These are phyloP conservation scores for Leptopilina myrica DNA, from an alignment of 2,888 invertebrate genomes.

Conservation along the genomic window DNA sequence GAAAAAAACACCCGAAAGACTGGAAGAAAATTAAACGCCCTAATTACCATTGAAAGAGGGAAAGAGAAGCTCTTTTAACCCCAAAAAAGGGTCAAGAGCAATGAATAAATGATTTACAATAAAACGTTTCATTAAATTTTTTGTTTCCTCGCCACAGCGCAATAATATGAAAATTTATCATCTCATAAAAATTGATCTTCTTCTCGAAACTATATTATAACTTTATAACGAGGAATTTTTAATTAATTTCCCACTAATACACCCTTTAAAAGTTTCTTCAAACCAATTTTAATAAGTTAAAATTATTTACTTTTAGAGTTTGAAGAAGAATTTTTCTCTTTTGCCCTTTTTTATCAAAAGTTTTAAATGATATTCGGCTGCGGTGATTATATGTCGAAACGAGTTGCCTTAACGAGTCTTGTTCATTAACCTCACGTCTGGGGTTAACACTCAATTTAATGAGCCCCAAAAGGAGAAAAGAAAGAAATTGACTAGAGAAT, in stretches of 20 bases:
- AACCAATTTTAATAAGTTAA: conserved; percentile 15
- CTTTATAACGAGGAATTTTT: background rate
- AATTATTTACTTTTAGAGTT: conserved; percentile 10
- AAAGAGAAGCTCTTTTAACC: no score
- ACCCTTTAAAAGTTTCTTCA: background rate
- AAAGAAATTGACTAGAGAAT: background rate
- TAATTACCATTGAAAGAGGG: background rate
- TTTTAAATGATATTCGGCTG: conserved; percentile 11
- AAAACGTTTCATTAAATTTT: no score
- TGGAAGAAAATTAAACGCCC: conserved; percentile 2
- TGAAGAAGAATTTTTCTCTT: background rate
- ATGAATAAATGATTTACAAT: no score
- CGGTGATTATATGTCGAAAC: conserved; percentile 29
- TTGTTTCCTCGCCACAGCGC: no score
- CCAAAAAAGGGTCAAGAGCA: no score
- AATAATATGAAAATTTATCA: no score
- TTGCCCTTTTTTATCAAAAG: background rate
- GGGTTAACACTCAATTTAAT: conserved; percentile 24
- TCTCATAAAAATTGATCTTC: background rate
- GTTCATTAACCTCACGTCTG: conserved; percentile 39
- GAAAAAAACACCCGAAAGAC: background rate
- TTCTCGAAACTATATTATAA: background rate
- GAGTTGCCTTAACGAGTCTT: conserved; percentile 31
- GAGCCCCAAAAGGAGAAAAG: background rate
- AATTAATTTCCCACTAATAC: background rate